Conservation (phyloP, 2,113 vertebrate species). For the Grammomys dolichurus region DNA sequence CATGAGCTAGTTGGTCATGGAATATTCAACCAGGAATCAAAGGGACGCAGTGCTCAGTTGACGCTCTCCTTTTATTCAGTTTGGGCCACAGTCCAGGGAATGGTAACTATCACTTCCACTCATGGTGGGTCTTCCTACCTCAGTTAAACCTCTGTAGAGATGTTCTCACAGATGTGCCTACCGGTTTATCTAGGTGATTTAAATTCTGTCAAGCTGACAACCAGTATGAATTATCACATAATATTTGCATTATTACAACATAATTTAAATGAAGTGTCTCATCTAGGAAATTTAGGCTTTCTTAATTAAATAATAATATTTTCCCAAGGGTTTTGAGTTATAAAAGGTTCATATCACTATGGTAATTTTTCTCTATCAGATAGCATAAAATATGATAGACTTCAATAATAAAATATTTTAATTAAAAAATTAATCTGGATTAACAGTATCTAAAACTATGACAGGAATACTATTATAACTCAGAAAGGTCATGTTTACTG, state of each 20-base stretch:
- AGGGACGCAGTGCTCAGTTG: not conserved
- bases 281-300: slow-evolving; percentile 10
- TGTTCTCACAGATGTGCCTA: not conserved
- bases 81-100: not conserved
- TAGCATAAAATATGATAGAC: not conserved
- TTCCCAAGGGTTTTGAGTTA: not conserved
- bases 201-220: not conserved
- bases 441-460: not conserved
- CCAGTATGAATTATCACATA: not conserved
- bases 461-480: not conserved
- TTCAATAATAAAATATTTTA: slow-evolving; percentile 30
- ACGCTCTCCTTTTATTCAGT: not conserved
- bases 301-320: slow-evolving; percentile 33
- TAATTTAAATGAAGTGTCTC: not conserved
- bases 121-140: not conserved
- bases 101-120: not conserved
- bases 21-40: not conserved
- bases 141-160: not conserved
- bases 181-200: not conserved
- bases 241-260: not conserved
- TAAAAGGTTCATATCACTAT: slow-evolving; percentile 29
- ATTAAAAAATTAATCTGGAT: not conserved
- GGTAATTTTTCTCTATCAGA: slow-evolving; percentile 8
- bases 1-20: not conserved
- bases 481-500: not conserved